Conservation (phyloP, 2,113 vertebrate species). For the Lepus timidus region DNA sequence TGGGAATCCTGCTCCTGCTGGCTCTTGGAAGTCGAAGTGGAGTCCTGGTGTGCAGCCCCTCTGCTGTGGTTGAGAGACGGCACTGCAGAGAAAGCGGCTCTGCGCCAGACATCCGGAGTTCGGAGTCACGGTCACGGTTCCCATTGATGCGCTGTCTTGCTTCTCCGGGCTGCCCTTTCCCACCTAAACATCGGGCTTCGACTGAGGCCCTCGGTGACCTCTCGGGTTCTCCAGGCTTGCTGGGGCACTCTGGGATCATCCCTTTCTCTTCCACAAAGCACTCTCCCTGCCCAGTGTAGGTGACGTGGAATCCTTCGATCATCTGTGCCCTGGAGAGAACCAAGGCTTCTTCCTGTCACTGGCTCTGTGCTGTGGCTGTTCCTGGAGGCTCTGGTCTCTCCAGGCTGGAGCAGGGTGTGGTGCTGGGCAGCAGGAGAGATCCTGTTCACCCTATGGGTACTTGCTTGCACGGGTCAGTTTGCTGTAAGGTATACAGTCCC, state of each 20-base stretch:
- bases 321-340: conserved; percentile 65
- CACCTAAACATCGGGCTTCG: neutral
- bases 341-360: conserved; percentile 64
- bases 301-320: conserved; percentile 75
- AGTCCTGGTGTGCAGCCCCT: accelerated
- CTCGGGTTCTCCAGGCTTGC: no score
- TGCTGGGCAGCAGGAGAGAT: conserved; percentile 4
- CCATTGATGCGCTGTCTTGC: neutral
- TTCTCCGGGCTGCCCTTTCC: neutral
- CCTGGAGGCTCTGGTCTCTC: neutral
- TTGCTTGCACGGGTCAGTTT: neutral
- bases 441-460: neutral
- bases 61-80: accelerated
- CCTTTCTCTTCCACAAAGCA: conserved; percentile 70
- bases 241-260: neutral
- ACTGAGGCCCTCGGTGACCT: neutral
- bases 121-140: no score
- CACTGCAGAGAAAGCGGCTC: accelerated
- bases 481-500: neutral
- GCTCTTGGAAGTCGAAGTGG: neutral
- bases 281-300: neutral
- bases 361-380: conserved; percentile 69
- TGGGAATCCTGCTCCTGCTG: neutral
- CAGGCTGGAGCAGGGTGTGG: no score
- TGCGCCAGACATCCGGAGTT: neutral